phyloP scores from a whole-genome alignment of 2,888 invertebrate genomes.

The Furcula furcula region DNA sequence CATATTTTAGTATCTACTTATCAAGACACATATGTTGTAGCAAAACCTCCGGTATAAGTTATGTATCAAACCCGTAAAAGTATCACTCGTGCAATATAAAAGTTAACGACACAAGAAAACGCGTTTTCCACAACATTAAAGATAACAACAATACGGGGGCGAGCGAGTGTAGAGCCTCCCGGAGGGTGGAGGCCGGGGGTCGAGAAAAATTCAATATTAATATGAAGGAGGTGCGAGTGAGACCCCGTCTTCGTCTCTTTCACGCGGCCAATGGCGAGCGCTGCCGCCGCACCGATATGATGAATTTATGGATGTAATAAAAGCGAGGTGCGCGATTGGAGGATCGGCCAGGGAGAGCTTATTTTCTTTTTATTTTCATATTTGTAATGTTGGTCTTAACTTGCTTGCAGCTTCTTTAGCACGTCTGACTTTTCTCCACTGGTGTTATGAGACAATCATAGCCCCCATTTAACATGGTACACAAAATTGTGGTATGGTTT shows the following conservation, averaged over 20 bases:
- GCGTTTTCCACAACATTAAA: slow-evolving; percentile 83
- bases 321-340: slow-evolving; percentile 85
- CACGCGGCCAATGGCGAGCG: slow-evolving; percentile 81
- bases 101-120: slow-evolving; percentile 83
- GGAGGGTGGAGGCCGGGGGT: slow-evolving; percentile 79
- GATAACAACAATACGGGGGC: slow-evolving; percentile 82
- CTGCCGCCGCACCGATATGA: slow-evolving; percentile 83
- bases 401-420: slow-evolving; percentile 47
- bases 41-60: slow-evolving; percentile 57
- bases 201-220: slow-evolving; percentile 91
- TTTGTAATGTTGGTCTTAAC: slow-evolving; percentile 73
- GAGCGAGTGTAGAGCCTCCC: slow-evolving; percentile 81
- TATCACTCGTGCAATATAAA: slow-evolving; percentile 82
- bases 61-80: slow-evolving; percentile 79
- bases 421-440: slow-evolving; percentile 55
- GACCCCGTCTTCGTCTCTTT: slow-evolving; percentile 74
- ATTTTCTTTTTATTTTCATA: slow-evolving; percentile 83
- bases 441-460: slow-evolving; percentile 32
- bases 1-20: too few species aligned
- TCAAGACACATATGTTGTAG: slow-evolving; percentile 10
- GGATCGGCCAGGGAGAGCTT: slow-evolving; percentile 78
- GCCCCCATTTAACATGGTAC: too few species aligned
- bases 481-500: too few species aligned
- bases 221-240: slow-evolving; percentile 86
- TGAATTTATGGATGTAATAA: slow-evolving; percentile 93